These are phyloP conservation scores for Nothura maculosa DNA, from an alignment of 2,797 vertebrate genomes.

Conservation along the genomic window DNA sequence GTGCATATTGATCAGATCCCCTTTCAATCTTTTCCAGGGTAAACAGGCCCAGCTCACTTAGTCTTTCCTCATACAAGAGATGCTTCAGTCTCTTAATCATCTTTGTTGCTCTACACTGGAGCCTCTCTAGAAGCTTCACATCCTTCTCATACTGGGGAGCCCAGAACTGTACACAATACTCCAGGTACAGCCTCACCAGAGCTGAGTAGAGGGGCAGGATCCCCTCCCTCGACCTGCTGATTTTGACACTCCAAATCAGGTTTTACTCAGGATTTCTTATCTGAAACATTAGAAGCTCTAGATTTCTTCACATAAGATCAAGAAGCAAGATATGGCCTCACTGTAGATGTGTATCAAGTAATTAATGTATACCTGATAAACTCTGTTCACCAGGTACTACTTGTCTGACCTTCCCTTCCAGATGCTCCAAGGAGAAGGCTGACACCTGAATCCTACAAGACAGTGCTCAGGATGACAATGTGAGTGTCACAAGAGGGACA, in stretches of 20 bases:
- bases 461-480: background rate
- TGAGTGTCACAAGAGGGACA: background rate
- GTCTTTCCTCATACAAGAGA: no score
- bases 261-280: background rate
- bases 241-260: background rate
- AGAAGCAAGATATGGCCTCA: background rate
- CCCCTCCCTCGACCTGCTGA: background rate
- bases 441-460: background rate
- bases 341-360: background rate
- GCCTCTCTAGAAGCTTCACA: no score
- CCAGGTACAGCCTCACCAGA: no score
- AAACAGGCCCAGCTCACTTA: no score
- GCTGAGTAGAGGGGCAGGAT: no score
- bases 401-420: background rate
- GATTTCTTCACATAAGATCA: background rate
- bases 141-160: no score
- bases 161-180: no score
- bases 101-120: no score
- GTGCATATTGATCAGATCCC: no score
- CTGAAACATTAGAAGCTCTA: background rate
- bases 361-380: background rate
- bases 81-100: no score
- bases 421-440: background rate
- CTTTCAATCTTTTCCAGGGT: no score
- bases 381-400: background rate